Conservation (phyloP, 2,797 vertebrate genomes). For the Microctenopoma stevenorrisi region DNA sequence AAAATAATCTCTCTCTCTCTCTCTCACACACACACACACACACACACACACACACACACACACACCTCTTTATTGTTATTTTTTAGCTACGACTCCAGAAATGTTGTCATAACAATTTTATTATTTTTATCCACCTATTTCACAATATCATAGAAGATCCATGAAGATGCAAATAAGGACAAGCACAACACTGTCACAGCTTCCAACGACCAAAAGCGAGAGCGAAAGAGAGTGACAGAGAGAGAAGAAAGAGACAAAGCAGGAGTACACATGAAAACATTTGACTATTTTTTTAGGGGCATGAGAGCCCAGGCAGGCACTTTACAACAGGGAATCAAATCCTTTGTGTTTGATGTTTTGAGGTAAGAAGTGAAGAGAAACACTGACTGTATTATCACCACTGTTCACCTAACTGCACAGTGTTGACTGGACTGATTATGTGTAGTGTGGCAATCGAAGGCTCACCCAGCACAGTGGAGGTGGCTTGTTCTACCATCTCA, state of each 20-base stretch:
- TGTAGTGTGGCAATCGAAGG: conserved; percentile 23
- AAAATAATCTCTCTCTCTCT: conserved; percentile 1
- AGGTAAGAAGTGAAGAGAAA: conserved; percentile 44
- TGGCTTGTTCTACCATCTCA: background rate
- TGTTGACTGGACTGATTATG: conserved; percentile 23
- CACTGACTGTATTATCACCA: conserved; percentile 18
- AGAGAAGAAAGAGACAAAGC: conserved; percentile 20
- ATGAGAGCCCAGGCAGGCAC: conserved; percentile 73
- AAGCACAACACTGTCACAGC: conserved; percentile 70
- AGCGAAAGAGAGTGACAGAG: conserved; percentile 20
- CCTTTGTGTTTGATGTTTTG: conserved; percentile 22
- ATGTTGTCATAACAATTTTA: conserved; percentile 55
- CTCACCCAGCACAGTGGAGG: conserved; percentile 15
- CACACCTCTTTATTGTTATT: background rate
- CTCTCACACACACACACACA: no score
- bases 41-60: background rate
- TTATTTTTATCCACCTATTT: conserved; percentile 71
- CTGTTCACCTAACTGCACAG: conserved; percentile 44
- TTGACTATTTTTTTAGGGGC: conserved; percentile 38
- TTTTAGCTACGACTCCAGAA: conserved; percentile 8
- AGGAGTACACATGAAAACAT: conserved; percentile 30
- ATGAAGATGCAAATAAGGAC: conserved; percentile 72
- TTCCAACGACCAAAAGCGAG: conserved; percentile 60
- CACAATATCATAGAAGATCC: conserved; percentile 77
- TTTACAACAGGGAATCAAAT: conserved; percentile 60